phyloP scores from a whole-genome alignment of 2,797 vertebrate genomes.

The Xyrichtys novacula region DNA sequence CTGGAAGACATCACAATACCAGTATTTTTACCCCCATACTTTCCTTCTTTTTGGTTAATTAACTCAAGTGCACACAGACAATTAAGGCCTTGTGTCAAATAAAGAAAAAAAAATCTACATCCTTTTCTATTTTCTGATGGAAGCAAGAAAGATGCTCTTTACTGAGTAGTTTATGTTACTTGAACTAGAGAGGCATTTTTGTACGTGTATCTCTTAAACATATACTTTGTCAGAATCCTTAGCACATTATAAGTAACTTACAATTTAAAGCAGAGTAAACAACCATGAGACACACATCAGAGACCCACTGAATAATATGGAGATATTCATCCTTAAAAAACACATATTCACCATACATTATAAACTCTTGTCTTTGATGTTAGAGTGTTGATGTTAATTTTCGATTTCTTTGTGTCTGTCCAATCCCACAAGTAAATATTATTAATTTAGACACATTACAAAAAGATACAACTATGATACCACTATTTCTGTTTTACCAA shows the following conservation, averaged over 20 bases:
- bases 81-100: slow-evolving; percentile 4
- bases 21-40: slow-evolving; percentile 31
- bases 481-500: too few relatives aligned
- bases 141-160: neutral
- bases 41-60: slow-evolving; percentile 25
- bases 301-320: too few relatives aligned
- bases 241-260: neutral
- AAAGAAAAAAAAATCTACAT: neutral
- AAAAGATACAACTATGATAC: too few relatives aligned
- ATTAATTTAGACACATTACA: too few relatives aligned
- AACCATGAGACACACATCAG: too few relatives aligned
- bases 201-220: neutral
- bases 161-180: neutral
- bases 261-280: neutral
- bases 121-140: neutral
- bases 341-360: too few relatives aligned
- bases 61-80: slow-evolving; percentile 16
- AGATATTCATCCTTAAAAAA: too few relatives aligned
- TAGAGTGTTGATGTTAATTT: too few relatives aligned
- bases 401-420: too few relatives aligned
- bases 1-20: slow-evolving; percentile 36
- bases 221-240: neutral
- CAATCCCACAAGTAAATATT: too few relatives aligned
- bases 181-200: neutral
- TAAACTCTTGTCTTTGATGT: too few relatives aligned